These are phyloP conservation scores for Threskiornis aethiopicus DNA, from an alignment of 2,797 vertebrate species.

Conservation along the genomic window DNA sequence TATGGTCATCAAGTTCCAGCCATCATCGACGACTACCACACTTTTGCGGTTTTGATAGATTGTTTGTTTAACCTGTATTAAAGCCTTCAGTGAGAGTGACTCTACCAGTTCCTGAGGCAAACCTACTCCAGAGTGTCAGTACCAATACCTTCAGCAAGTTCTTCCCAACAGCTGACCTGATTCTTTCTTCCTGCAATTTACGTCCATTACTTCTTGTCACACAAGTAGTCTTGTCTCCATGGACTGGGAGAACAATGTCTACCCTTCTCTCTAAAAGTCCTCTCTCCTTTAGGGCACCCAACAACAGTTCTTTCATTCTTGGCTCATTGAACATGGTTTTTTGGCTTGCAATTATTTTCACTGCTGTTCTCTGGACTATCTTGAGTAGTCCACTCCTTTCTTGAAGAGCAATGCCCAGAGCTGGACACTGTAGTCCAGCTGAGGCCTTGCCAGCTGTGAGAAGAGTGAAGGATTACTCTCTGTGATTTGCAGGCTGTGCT, in stretches of 20 bases:
- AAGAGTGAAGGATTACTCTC: neutral
- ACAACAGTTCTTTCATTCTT: neutral
- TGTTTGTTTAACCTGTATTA: neutral
- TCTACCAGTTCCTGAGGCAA: neutral
- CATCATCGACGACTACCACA: rapidly evolving
- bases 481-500: neutral
- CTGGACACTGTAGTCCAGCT: neutral
- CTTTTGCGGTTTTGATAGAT: rapidly evolving
- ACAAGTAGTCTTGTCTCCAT: neutral
- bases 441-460: neutral
- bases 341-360: neutral
- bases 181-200: neutral
- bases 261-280: neutral
- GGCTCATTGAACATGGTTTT: rapidly evolving
- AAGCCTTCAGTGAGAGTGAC: neutral
- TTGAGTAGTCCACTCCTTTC: neutral
- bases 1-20: neutral
- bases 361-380: neutral
- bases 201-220: neutral
- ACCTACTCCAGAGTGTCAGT: neutral
- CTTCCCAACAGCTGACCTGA: neutral
- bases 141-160: neutral
- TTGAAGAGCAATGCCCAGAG: neutral
- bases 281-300: neutral
- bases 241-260: neutral